phyloP scores from a whole-genome alignment of 2,888 invertebrate genomes.

The Ophion ventricosus region DNA sequence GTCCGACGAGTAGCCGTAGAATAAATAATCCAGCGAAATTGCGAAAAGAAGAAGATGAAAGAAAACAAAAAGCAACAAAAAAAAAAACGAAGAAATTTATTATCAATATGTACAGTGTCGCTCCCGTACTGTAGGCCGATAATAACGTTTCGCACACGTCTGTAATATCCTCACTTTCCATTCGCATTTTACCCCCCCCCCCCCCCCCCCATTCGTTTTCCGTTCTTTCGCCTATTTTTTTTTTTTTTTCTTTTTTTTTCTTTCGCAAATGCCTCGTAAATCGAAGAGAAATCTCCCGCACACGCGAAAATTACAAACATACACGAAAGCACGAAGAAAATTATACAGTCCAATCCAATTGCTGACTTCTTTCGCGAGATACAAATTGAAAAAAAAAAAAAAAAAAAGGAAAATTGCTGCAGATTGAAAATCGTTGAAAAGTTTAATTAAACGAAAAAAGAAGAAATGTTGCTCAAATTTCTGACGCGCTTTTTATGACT shows the following conservation, averaged over 20 bases:
- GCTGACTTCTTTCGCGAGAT: conserved; percentile 20
- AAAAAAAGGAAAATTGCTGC: background rate
- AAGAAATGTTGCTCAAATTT: background rate
- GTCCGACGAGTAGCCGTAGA: conserved; percentile 73
- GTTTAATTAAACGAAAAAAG: background rate
- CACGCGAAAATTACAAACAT: conserved; percentile 7
- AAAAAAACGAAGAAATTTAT: too few species aligned
- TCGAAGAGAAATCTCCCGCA: conserved; percentile 43
- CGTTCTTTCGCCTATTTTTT: conserved; percentile 32
- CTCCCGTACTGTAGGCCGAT: conserved; percentile 73
- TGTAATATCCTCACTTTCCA: conserved; percentile 60
- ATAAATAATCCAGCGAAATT: conserved; percentile 76
- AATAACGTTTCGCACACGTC: conserved; percentile 69
- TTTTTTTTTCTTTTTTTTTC: too few species aligned
- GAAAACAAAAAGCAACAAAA: too few species aligned
- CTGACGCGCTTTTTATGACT: background rate
- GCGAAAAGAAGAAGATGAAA: conserved; percentile 68
- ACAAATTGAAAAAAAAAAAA: conserved; percentile 28
- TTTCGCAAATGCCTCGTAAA: conserved; percentile 60
- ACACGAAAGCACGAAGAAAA: conserved; percentile 26
- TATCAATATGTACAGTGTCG: conserved; percentile 71
- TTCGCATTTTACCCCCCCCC: conserved; percentile 54
- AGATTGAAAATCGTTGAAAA: background rate
- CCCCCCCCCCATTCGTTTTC: conserved; percentile 54
- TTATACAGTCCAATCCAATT: too few species aligned